Evolutionary conservation across 2,797 vertebrate genomes (phyloP).

Genomic region (Ispidina picta): DNA sequence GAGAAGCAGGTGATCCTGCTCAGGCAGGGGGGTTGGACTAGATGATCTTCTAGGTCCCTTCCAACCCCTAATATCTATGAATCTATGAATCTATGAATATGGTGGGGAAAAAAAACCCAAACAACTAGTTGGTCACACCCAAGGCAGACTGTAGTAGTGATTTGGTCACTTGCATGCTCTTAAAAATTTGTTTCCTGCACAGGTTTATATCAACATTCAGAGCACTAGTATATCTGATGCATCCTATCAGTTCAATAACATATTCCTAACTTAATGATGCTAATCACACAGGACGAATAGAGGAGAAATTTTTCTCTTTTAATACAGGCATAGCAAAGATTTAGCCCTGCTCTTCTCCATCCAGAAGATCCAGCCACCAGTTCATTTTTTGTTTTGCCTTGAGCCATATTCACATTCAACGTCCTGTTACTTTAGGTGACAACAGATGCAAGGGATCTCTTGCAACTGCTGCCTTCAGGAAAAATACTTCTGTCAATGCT

Average conservation of each 20-base stretch:
- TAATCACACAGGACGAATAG: neutral
- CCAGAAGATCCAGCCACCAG: neutral
- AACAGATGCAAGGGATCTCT: neutral
- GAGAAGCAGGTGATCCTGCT: too few species aligned
- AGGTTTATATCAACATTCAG: neutral
- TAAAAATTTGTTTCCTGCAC: neutral
- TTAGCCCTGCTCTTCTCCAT: neutral
- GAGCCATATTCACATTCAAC: neutral
- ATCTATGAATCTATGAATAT: too few species aligned
- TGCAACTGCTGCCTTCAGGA: neutral
- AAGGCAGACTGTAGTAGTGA: neutral
- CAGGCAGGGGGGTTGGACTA: too few species aligned
- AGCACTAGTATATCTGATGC: neutral
- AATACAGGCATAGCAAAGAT: neutral
- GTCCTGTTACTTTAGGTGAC: neutral
- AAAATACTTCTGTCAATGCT: neutral
- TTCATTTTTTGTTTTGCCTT: neutral
- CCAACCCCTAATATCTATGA: too few species aligned
- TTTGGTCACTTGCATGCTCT: neutral
- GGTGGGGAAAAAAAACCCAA: too few species aligned
- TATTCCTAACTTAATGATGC: neutral
- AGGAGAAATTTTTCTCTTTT: neutral
- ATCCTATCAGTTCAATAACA: neutral
- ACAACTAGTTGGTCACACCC: neutral
- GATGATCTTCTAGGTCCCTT: too few species aligned